Percentiles rank a stretch among this genome's conserved stretches.
Evolutionary conservation across 2,797 vertebrate genomes (phyloP).

Genomic region (Sternarchorhynchus goeldii): DNA sequence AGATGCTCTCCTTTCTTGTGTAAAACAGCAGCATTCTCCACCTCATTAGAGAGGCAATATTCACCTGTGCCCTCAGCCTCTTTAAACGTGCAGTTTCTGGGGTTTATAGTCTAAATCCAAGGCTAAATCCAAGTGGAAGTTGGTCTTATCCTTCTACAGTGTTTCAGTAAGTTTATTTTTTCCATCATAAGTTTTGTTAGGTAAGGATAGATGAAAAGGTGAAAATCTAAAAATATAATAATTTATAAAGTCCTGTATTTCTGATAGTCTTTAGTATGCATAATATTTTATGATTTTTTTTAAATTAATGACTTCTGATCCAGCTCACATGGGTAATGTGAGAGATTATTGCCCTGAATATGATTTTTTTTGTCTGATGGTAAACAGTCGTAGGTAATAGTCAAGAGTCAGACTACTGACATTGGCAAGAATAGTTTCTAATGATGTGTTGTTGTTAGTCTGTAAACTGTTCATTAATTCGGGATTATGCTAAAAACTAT

Average conservation of each 20-base stretch:
- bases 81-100: slow-evolving; percentile 52
- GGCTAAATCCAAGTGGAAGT: not conserved
- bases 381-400: too few species aligned
- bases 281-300: too few species aligned
- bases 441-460: too few species aligned
- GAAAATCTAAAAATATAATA: too few species aligned
- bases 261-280: not conserved
- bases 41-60: slow-evolving; percentile 73
- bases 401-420: too few species aligned
- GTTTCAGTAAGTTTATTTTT: too few species aligned
- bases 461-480: not conserved
- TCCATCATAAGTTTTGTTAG: not conserved
- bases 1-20: slow-evolving; percentile 67
- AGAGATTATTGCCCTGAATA: too few species aligned
- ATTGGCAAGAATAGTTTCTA: too few species aligned
- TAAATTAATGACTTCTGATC: too few species aligned
- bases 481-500: not conserved
- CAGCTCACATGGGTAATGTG: too few species aligned
- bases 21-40: slow-evolving; percentile 69
- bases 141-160: not conserved
- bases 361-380: too few species aligned
- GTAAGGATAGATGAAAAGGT: not conserved
- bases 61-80: slow-evolving; percentile 65
- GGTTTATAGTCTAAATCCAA: slow-evolving; percentile 13
- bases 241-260: not conserved